Percentiles rank a stretch among this genome's conserved stretches.
Evolutionary conservation across 64 coral and sea anemone genomes (phyloP).

Genomic region (Porites lutea): DNA sequence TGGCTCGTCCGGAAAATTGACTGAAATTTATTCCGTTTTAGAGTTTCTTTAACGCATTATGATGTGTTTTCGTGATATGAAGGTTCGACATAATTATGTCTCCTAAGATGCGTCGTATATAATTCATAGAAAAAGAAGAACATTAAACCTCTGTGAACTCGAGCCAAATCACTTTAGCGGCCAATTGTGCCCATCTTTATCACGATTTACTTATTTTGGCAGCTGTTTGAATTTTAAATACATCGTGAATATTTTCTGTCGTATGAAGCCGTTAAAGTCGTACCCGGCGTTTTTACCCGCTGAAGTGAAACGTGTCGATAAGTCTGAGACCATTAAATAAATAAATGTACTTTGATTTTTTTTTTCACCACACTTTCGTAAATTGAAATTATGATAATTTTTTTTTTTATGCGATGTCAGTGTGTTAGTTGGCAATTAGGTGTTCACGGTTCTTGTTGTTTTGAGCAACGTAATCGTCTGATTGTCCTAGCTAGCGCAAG

Average conservation of each 20-base stretch:
- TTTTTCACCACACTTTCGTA: background rate
- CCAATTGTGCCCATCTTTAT: background rate
- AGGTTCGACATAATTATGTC: background rate
- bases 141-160: conserved; percentile 1
- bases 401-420: background rate
- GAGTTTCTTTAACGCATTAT: background rate
- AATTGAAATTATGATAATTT: background rate
- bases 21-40: background rate
- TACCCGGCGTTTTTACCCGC: too few relatives aligned
- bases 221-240: too few relatives aligned
- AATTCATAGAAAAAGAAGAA: background rate
- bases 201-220: too few relatives aligned
- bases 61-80: background rate
- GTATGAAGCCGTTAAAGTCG: too few relatives aligned
- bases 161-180: background rate
- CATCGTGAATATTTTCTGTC: too few relatives aligned
- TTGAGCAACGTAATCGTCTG: too few relatives aligned
- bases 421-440: background rate
- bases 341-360: background rate
- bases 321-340: background rate
- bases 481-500: background rate
- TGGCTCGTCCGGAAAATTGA: background rate
- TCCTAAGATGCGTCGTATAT: background rate
- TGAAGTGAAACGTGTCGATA: background rate
- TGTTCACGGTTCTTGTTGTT: too few relatives aligned